Percentiles rank a stretch among this genome's conserved stretches.
Evolutionary conservation across 2,797 vertebrate species (phyloP).

Genomic region (Neosilurus hyrtlii): DNA sequence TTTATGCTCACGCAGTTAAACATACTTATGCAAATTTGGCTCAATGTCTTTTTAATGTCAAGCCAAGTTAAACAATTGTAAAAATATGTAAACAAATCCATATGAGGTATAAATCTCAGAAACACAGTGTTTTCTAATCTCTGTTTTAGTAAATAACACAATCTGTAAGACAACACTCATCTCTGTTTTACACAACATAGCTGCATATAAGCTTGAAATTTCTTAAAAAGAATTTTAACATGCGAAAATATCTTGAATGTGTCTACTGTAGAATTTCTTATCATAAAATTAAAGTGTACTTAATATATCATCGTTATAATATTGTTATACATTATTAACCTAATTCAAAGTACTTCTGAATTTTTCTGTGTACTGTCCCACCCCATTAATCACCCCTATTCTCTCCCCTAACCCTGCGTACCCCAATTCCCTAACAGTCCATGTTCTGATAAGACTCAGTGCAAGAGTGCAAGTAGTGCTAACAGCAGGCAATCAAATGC

Average conservation of each 20-base stretch:
- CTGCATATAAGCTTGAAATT: too few relatives aligned
- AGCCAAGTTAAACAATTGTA: slow-evolving; percentile 12
- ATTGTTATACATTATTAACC: too few relatives aligned
- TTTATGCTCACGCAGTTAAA: background rate
- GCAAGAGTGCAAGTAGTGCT: background rate
- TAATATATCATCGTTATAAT: too few relatives aligned
- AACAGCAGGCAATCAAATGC: background rate
- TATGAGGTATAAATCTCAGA: background rate
- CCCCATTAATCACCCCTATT: background rate
- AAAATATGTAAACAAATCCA: background rate
- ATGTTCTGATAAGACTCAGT: background rate
- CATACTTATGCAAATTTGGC: slow-evolving; percentile 19
- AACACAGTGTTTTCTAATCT: background rate
- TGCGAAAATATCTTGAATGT: background rate
- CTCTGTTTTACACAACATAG: background rate
- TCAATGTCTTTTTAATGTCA: slow-evolving; percentile 5
- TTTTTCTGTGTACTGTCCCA: background rate
- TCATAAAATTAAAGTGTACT: too few relatives aligned
- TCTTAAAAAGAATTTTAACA: background rate
- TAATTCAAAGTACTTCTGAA: too few relatives aligned
- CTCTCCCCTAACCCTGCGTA: background rate
- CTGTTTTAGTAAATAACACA: background rate
- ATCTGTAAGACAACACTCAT: background rate
- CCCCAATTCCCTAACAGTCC: background rate
- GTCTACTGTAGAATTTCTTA: too few relatives aligned